Percentiles rank a stretch among this genome's conserved stretches.
phyloP scores from a whole-genome alignment of 2,797 vertebrate genomes.

The Labeo calbasu region DNA sequence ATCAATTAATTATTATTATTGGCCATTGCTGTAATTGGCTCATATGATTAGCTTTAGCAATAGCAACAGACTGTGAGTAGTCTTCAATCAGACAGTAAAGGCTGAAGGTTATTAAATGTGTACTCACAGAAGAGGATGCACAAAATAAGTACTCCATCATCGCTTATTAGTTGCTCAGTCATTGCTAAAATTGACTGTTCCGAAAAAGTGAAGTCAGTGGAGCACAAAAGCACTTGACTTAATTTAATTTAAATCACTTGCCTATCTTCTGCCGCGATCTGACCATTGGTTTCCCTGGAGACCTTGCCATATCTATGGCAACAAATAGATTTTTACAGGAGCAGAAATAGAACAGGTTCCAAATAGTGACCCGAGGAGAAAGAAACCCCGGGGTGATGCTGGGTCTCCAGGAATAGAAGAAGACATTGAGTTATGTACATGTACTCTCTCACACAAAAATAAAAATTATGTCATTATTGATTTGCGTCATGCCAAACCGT shows the following conservation, averaged over 20 bases:
- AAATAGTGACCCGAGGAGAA: constrained; percentile 60
- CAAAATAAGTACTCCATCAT: not conserved
- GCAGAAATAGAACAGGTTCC: constrained; percentile 64
- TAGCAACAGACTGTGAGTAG: not conserved
- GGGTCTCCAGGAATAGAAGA: constrained; percentile 1
- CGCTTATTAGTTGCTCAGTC: constrained; percentile 14
- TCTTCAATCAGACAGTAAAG: not conserved
- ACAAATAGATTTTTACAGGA: constrained; percentile 72
- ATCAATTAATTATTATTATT: not conserved
- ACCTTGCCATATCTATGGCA: constrained; percentile 75
- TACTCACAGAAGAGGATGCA: not conserved
- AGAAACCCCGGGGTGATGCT: constrained; percentile 3
- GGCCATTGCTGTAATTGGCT: not conserved
- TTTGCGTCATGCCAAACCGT: not conserved
- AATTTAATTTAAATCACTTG: constrained; percentile 58
- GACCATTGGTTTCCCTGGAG: constrained; percentile 72
- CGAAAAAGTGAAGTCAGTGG: constrained; percentile 34
- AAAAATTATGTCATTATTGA: not conserved
- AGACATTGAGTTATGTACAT: not conserved
- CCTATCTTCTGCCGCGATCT: constrained; percentile 60
- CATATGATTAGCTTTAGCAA: not conserved
- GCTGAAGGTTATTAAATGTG: not conserved
- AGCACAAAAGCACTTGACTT: constrained; percentile 51
- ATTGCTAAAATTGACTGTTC: constrained; percentile 29
- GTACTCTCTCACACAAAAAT: not conserved